Evolutionary conservation across 1,140 invertebrate genomes (phyloP).

Genomic region (Calosoma granatense): DNA sequence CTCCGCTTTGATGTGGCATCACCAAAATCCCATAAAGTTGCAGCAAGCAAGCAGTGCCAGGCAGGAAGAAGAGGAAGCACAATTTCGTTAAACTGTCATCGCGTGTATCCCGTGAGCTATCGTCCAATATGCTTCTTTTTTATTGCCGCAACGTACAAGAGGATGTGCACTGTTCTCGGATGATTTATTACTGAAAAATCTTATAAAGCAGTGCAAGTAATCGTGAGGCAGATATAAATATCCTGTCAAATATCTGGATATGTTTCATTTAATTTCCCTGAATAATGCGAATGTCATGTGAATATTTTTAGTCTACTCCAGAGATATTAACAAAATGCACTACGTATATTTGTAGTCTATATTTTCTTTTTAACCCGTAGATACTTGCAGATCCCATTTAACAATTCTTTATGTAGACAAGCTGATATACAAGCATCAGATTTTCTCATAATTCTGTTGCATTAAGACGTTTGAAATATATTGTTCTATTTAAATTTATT

Average conservation of each 20-base stretch:
- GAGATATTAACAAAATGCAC: neutral
- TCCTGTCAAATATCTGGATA: slow-evolving; percentile 2
- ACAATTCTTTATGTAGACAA: too few species aligned
- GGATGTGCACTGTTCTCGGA: neutral
- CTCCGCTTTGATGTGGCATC: neutral
- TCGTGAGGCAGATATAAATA: neutral
- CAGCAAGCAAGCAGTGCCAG: neutral
- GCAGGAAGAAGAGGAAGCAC: neutral
- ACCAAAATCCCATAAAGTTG: neutral
- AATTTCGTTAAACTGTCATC: neutral
- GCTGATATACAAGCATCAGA: too few species aligned
- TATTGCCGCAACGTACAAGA: too few species aligned
- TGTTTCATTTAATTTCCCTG: slow-evolving; percentile 1
- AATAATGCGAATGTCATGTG: neutral
- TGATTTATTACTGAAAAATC: slow-evolving; percentile 3
- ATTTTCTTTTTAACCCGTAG: too few species aligned
- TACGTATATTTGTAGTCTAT: too few species aligned
- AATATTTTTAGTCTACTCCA: neutral
- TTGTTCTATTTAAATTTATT: too few species aligned
- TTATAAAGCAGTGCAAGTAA: neutral
- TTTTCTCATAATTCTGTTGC: too few species aligned
- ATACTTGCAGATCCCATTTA: too few species aligned
- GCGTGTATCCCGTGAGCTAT: neutral
- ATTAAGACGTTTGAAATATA: too few species aligned
- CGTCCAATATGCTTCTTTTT: neutral